phyloP scores from a whole-genome alignment of 37 sponge, comb jelly and placozoan genomes.

The Mnemiopsis leidyi region DNA sequence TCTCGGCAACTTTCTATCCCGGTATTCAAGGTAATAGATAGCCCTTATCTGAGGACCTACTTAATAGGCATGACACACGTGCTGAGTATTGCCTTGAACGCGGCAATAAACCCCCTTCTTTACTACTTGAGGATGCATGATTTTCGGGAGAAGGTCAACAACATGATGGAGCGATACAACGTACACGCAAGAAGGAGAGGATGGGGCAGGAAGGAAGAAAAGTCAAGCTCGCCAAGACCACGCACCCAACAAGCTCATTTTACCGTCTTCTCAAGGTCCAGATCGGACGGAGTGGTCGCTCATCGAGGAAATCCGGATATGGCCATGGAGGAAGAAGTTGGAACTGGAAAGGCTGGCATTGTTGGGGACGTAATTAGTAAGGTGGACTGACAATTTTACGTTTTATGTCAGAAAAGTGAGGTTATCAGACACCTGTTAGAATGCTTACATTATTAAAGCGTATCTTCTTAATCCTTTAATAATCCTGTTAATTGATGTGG shows the following conservation, averaged over 20 bases:
- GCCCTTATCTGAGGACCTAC: not conserved
- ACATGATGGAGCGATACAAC: not conserved
- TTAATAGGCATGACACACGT: constrained; percentile 25
- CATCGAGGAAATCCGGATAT: no score
- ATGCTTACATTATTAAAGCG: no score
- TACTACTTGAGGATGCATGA: constrained; percentile 12
- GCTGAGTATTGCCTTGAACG: constrained; percentile 49
- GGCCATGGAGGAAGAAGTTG: no score
- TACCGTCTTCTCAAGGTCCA: not conserved
- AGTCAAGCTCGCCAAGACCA: not conserved
- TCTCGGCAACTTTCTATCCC: not conserved
- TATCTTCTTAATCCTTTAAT: no score
- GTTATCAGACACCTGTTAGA: no score
- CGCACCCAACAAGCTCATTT: not conserved
- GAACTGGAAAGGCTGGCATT: no score
- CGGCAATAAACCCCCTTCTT: constrained; percentile 8
- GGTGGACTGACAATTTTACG: no score
- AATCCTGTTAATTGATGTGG: no score
- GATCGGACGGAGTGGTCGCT: not conserved
- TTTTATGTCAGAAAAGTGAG: no score
- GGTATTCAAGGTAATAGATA: not conserved
- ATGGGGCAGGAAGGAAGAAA: no score
- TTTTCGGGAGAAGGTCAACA: constrained; percentile 14
- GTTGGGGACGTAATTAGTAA: no score
- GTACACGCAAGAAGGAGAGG: not conserved